Evolutionary conservation across 2,797 vertebrate species (phyloP), one percentile per base, ranked within the genome.

Genomic region (Esox lucius): DNA sequence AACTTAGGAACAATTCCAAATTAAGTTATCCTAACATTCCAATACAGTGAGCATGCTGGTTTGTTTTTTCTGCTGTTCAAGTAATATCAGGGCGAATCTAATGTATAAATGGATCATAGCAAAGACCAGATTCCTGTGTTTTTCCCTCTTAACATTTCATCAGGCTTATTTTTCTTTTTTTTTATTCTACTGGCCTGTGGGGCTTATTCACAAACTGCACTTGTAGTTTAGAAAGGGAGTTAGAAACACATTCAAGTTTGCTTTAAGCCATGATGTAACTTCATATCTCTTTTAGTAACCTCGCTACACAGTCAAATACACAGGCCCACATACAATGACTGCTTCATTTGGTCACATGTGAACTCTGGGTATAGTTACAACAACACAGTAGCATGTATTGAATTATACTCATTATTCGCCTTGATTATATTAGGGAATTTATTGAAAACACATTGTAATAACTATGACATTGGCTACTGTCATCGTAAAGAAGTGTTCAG

Each of bases 121-220:
- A 73, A 72, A 70, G 31, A 31, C 68, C n/a, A 62, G 68, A 79
- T 70, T 71, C 68, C 67, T 75, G 75, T 12, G 31, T 74, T 72
- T 73, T 83, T 69, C 73, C 68, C 31, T 26, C 68, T 76, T 24
- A 11, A 26, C 67, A 56, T 76, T 70, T 71, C 42, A 46, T 35
- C 69, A 48, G 61, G 70, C 49, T 56, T 61, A 66, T 62, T 71
- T 76, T 71, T 64, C 70, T 53, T 64, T 35, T 35, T 56, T 56
- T 78, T 33, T 74, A 66, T 33, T 56, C 62, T 61, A 76, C 31
- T 42, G 71, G 69, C 70, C 61, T 42, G 68, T 73, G 48, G 68
- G 65, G 56, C 73, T 70, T 49, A 73, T 74, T 80, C 71, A 26
- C 13, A 71, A 42, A 65, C 26, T 59, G n/a, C 11, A 24, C 7